phyloP scores from a whole-genome alignment of 2,113 vertebrate genomes.

The Sclerurus mexicanus region DNA sequence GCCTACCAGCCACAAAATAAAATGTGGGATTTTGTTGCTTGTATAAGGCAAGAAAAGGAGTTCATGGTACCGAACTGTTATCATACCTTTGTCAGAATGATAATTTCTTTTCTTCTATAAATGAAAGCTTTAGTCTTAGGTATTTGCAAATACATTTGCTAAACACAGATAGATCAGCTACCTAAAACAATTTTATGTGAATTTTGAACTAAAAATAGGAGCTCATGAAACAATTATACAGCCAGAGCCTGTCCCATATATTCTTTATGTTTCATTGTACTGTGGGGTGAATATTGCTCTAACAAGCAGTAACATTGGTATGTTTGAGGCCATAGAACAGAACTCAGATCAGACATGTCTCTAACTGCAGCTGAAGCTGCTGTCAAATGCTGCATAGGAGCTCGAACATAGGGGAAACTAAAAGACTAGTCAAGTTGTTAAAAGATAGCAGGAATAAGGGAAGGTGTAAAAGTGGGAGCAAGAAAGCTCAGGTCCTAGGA shows the following conservation, averaged over 20 bases:
- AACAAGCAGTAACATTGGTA: not conserved
- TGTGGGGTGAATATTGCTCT: not conserved
- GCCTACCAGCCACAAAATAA: not conserved
- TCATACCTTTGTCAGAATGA: not conserved
- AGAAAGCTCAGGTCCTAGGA: not conserved
- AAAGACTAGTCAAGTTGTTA: not conserved
- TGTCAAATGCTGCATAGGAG: not conserved
- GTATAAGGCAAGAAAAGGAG: not conserved
- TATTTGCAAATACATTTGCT: not conserved
- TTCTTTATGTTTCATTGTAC: not conserved
- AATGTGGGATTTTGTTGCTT: not conserved
- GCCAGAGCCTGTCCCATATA: not conserved
- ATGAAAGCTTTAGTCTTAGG: not conserved
- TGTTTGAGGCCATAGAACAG: not conserved
- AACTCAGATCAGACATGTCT: not conserved
- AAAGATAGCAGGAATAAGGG: accelerated
- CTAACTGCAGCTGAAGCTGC: not conserved
- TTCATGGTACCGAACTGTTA: not conserved
- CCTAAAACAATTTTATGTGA: not conserved
- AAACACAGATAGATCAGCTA: not conserved
- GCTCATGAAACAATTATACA: not conserved
- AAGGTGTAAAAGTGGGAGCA: not conserved
- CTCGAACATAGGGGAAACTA: not conserved
- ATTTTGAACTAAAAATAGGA: not conserved
- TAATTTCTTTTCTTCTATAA: not conserved